Evolutionary conservation across 2,113 vertebrate genomes (phyloP).

Genomic region (mouse (Mus musculus)): GRCm39 chr7:24928001-24928500

Average conservation of each 20-base stretch:
- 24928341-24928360: conserved; percentile 81
- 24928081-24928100: conserved; percentile 83
- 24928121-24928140: conserved; percentile 75
- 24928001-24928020: conserved; percentile 24
- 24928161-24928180: conserved; percentile 78
- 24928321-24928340: conserved; percentile 81
- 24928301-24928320: conserved; percentile 67
- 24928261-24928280: conserved; percentile 75
- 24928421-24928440: not conserved
- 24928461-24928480: not conserved
- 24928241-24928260: conserved; percentile 67
- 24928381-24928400: not conserved
- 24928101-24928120: conserved; percentile 77
- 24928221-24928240: conserved; percentile 68
- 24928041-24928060: conserved; percentile 62
- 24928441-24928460: not conserved
- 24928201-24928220: conserved; percentile 71
- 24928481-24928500: conserved; percentile 4
- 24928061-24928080: conserved; percentile 78
- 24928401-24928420: not conserved
- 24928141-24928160: conserved; percentile 71
- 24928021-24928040: conserved; percentile 59
- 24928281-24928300: conserved; percentile 83
- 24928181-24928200: conserved; percentile 73
- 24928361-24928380: conserved; percentile 42